These are phyloP conservation scores for Poecilia velifera DNA, from an alignment of 2,797 vertebrate species.

Conservation along the genomic window DNA sequence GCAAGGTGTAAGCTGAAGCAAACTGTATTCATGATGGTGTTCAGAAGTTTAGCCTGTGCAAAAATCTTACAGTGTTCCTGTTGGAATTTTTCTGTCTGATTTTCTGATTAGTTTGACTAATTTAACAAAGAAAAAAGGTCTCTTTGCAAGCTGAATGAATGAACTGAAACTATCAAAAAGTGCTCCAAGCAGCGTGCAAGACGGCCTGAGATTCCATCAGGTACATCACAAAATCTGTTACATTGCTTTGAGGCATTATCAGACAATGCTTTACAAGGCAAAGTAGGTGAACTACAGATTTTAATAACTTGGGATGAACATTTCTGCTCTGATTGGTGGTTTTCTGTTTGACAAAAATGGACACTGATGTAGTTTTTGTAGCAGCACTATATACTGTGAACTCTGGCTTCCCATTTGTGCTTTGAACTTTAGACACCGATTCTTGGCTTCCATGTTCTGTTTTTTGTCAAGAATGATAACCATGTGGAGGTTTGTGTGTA, in stretches of 20 bases:
- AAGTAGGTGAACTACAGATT: neutral
- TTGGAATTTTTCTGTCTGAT: neutral
- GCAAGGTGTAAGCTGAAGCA: neutral
- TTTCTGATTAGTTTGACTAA: neutral
- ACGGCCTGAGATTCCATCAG: neutral
- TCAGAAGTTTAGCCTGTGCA: neutral
- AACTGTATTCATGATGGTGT: neutral
- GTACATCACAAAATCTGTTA: neutral
- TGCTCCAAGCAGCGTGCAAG: neutral
- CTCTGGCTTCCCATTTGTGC: neutral
- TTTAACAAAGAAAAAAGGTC: neutral
- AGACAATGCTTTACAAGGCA: neutral
- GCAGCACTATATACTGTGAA: neutral
- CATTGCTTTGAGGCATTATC: neutral
- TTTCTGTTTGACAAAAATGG: neutral
- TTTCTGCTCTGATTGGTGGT: neutral
- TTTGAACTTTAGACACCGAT: neutral
- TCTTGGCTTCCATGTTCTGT: neutral
- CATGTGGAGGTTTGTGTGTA: neutral
- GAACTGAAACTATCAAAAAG: neutral
- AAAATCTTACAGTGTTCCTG: neutral
- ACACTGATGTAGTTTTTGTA: neutral
- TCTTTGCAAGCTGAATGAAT: neutral
- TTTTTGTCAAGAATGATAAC: neutral
- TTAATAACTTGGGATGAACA: neutral